These are phyloP conservation scores for Stenodema calcarata DNA, from an alignment of 2,888 invertebrate species.

Conservation along the genomic window DNA sequence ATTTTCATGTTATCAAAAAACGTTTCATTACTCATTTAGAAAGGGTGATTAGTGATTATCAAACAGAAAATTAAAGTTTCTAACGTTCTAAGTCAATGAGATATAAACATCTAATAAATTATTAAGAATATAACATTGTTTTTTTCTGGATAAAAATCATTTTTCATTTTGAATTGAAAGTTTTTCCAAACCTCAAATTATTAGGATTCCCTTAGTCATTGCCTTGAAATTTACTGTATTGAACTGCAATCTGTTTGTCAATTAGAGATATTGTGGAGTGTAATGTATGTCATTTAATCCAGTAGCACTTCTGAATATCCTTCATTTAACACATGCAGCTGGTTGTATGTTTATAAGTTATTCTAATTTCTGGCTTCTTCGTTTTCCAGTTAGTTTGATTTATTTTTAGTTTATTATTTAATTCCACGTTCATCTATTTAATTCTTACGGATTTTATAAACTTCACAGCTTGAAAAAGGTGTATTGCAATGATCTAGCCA, in stretches of 20 bases:
- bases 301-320: slow-evolving; percentile 1
- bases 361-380: background rate
- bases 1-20: background rate
- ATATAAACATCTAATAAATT: slow-evolving; percentile 7
- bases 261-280: slow-evolving; percentile 28
- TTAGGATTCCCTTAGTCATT: background rate
- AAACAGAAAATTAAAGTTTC: background rate
- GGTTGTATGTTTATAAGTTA: background rate
- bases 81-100: slow-evolving; percentile 9
- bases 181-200: background rate
- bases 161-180: background rate
- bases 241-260: slow-evolving; percentile 21
- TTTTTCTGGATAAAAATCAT: background rate
- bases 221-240: slow-evolving; percentile 12
- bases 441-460: slow-evolving; percentile 2
- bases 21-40: background rate
- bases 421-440: background rate
- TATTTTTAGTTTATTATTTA: background rate
- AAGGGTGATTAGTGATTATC: background rate
- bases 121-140: background rate
- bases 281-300: slow-evolving; percentile 26
- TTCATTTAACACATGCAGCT: background rate
- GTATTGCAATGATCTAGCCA: slow-evolving; percentile 23
- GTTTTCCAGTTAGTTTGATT: background rate
- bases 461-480: background rate